Conservation (phyloP, 1,140 invertebrate genomes). For the Zophobas morio region DNA sequence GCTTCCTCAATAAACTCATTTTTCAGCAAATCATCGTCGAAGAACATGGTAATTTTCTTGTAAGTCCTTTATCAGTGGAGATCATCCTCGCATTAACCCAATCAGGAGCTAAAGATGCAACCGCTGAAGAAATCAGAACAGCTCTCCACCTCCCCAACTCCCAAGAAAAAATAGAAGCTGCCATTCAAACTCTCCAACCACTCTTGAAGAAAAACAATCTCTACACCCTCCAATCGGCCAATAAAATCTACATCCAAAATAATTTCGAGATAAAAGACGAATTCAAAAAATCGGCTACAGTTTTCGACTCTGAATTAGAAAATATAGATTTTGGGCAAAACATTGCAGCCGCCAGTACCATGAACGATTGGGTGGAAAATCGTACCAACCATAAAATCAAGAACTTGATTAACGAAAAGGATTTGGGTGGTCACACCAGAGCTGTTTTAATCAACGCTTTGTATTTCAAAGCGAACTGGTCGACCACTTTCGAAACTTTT, state of each 20-base stretch:
- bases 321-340: conserved; percentile 71
- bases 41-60: background rate
- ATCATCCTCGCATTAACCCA: conserved; percentile 40
- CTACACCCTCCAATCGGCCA: conserved; percentile 25
- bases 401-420: background rate
- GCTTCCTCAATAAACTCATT: background rate
- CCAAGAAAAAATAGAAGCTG: background rate
- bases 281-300: conserved; percentile 65
- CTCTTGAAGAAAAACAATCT: background rate
- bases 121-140: conserved; percentile 69
- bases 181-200: background rate
- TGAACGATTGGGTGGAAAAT: conserved; percentile 8
- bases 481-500: background rate
- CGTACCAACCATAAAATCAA: background rate
- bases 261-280: conserved; percentile 61
- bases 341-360: conserved; percentile 59
- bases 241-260: conserved; percentile 68
- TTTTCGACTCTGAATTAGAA: conserved; percentile 71
- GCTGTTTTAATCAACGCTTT: conserved; percentile 1
- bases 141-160: conserved; percentile 52
- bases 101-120: conserved; percentile 71
- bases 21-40: background rate
- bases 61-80: conserved; percentile 10
- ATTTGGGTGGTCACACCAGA: background rate
- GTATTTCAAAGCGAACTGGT: conserved; percentile 1